These are phyloP conservation scores for Embiotoca jacksoni DNA, from an alignment of 2,113 vertebrate genomes.

Conservation along the genomic window DNA sequence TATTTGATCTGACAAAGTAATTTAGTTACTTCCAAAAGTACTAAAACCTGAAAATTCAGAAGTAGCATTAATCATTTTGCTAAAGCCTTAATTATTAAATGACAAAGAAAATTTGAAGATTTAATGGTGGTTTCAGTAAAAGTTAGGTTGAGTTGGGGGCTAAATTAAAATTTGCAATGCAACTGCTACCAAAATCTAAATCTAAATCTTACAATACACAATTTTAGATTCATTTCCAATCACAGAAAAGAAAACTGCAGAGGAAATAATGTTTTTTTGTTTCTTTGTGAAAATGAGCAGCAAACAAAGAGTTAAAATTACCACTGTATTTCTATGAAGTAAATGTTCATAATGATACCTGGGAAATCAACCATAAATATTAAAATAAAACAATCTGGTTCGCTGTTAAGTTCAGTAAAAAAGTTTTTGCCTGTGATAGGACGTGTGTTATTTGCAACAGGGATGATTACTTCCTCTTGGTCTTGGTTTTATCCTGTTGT, in stretches of 20 bases:
- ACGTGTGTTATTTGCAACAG: slow-evolving; percentile 39
- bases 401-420: background rate
- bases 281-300: background rate
- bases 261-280: background rate
- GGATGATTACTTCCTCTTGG: slow-evolving; percentile 26
- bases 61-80: background rate
- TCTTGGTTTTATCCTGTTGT: slow-evolving; percentile 45
- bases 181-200: slow-evolving; percentile 10
- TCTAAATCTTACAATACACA: slow-evolving; percentile 27
- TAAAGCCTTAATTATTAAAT: background rate
- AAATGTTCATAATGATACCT: background rate
- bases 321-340: background rate
- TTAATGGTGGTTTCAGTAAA: background rate
- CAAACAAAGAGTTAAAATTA: background rate
- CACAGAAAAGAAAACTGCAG: slow-evolving; percentile 6
- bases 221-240: slow-evolving; percentile 19
- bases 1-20: too few species aligned
- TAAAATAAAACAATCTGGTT: background rate
- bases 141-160: too few species aligned
- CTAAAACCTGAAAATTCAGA: background rate
- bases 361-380: background rate
- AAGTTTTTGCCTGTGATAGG: slow-evolving; percentile 9
- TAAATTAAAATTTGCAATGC: background rate
- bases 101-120: slow-evolving; percentile 8
- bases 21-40: background rate